These are phyloP conservation scores for Myotis myotis DNA, from an alignment of 2,797 vertebrate genomes.

Conservation along the genomic window DNA sequence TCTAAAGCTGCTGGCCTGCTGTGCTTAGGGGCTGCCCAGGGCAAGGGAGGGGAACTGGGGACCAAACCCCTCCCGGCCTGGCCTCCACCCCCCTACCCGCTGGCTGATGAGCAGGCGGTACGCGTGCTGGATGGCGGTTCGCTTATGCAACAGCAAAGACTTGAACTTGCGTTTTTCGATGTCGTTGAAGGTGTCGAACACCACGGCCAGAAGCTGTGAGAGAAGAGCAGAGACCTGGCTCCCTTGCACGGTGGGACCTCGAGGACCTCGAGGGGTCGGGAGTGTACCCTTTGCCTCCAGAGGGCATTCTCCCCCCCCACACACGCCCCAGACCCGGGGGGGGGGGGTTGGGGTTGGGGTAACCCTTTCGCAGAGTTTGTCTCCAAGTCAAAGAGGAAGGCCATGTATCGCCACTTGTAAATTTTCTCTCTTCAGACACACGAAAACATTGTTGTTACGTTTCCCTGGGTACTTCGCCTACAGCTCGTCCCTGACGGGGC, in stretches of 20 bases:
- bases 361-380: not conserved
- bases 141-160: conserved; percentile 96
- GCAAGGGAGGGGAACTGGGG: no score
- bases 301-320: not conserved
- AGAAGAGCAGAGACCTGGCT: not conserved
- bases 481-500: not conserved
- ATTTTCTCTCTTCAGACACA: not conserved
- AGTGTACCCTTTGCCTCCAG: not conserved
- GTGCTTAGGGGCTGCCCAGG: not conserved
- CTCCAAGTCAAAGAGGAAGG: not conserved
- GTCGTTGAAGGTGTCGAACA: conserved; percentile 98
- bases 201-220: conserved; percentile 94
- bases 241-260: fast-evolving
- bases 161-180: conserved; percentile 99
- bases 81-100: conserved; percentile 84
- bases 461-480: not conserved
- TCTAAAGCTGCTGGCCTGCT: not conserved
- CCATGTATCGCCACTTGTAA: not conserved
- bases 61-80: not conserved
- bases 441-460: not conserved
- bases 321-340: not conserved
- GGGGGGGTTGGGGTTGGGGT: not conserved
- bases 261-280: not conserved
- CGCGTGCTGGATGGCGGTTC: conserved; percentile 93
- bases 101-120: conserved; percentile 93